Evolutionary conservation across 2,797 vertebrate genomes (phyloP), one percentile per base, ranked within the genome.

Genomic region (Gambusia yucatana): DNA sequence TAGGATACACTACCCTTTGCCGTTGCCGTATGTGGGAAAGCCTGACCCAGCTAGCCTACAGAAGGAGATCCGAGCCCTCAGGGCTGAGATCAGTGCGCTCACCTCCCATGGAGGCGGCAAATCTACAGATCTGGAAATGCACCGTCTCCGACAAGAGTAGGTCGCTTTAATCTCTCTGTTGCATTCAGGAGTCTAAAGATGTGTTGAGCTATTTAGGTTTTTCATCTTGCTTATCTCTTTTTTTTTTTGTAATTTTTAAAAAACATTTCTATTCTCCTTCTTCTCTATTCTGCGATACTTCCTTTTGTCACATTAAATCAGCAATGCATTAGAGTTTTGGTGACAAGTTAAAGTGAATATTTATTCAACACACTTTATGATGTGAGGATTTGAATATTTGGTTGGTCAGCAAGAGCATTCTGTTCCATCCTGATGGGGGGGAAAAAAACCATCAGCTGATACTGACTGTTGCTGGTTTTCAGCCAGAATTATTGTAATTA

Each of bases 1-100:
- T 47, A 98, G 98, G 94, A 98, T 98, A 91, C 97, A 98, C 91
- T 98, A 98, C 93, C 98, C 98, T 0, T 93, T 98, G 79, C 97
- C 97, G 0, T 92, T 98, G 81, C 97, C 97, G 0, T 98, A 97
- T 73, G 91, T 95, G 86, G 98, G 98, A 3, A 98, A 98, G 81
- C 97, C 97, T 0, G 97, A 98, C 91, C 97, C 97, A 0, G 97
- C 97, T 20, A 87, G 93, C 43, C 93, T 98, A 73, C 97, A 97
- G 90, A 96, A 95, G 83, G 96, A 97, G 81, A 96, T 98, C 89
- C 90, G 97, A 88, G 94, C 94, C 4, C 94, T 98, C 75, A 95
- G 96, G 86, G 94, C 96, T 1, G 96, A 98, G 86, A 92, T 98
- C 47, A 94, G 93, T 3, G 39, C 87, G 11, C 83, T 97, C 55